Conservation (phyloP, 1,140 invertebrate genomes). For the Trichomalopsis sarcophagae region DNA sequence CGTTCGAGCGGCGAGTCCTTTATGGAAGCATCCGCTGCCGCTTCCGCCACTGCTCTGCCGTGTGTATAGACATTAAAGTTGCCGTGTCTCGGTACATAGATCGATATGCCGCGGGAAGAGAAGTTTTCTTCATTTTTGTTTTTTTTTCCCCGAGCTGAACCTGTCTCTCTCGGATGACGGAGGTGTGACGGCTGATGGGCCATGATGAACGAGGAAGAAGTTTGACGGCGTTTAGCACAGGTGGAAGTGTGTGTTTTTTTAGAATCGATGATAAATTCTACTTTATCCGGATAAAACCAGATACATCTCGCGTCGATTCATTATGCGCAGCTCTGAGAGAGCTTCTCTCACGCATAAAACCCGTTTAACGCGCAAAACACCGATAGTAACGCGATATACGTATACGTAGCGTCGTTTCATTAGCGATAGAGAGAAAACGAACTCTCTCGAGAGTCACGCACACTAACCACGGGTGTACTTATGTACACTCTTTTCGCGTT, state of each 20-base stretch:
- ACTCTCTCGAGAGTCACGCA: too few species aligned
- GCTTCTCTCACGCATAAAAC: too few species aligned
- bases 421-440: too few species aligned
- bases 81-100: neutral
- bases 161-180: neutral
- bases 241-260: neutral
- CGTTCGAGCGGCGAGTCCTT: neutral
- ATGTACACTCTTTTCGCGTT: neutral
- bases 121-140: neutral
- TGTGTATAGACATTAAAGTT: neutral
- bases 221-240: neutral
- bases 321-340: too few species aligned
- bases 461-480: too few species aligned
- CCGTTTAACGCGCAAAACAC: too few species aligned
- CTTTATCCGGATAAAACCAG: too few species aligned
- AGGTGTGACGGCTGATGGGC: neutral
- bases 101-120: neutral
- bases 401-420: too few species aligned
- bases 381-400: too few species aligned
- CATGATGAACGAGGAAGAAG: too few species aligned
- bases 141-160: neutral
- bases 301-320: too few species aligned
- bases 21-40: conserved; percentile 17
- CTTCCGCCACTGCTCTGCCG: conserved; percentile 16
- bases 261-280: neutral